Conservation (phyloP, 2,888 invertebrate genomes). For the Lasioglossum figueresi region DNA sequence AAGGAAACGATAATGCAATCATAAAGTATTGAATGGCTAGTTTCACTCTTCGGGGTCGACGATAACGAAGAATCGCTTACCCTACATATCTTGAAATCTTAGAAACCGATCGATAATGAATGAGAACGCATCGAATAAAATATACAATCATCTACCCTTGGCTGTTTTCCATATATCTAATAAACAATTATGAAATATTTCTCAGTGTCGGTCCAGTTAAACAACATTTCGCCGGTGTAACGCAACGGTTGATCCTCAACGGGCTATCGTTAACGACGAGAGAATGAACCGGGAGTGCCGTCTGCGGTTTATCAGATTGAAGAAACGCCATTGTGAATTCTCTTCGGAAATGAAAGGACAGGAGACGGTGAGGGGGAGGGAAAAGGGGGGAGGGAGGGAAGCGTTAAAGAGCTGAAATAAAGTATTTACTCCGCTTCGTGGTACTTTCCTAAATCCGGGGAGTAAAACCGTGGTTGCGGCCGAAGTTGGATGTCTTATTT, state of each 20-base stretch:
- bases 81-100: too few species aligned
- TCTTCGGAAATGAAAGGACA: conserved; percentile 20
- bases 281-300: background rate
- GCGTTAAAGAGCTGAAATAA: conserved; percentile 42
- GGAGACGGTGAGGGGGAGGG: accelerated
- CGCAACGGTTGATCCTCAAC: background rate
- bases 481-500: conserved; percentile 68
- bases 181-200: background rate
- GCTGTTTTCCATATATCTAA: too few species aligned
- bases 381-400: too few species aligned
- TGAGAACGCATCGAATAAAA: too few species aligned
- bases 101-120: too few species aligned
- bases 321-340: conserved; percentile 35
- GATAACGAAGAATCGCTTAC: too few species aligned
- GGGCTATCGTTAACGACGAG: background rate
- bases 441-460: conserved; percentile 33
- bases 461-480: conserved; percentile 17
- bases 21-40: too few species aligned
- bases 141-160: too few species aligned
- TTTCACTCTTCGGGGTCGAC: too few species aligned
- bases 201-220: background rate
- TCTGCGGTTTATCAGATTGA: conserved; percentile 33
- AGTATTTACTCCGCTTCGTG: conserved; percentile 40
- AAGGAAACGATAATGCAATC: too few species aligned
- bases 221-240: background rate